Evolutionary conservation across 1,140 invertebrate species (phyloP).

Genomic region (Coptotermes formosanus): DNA sequence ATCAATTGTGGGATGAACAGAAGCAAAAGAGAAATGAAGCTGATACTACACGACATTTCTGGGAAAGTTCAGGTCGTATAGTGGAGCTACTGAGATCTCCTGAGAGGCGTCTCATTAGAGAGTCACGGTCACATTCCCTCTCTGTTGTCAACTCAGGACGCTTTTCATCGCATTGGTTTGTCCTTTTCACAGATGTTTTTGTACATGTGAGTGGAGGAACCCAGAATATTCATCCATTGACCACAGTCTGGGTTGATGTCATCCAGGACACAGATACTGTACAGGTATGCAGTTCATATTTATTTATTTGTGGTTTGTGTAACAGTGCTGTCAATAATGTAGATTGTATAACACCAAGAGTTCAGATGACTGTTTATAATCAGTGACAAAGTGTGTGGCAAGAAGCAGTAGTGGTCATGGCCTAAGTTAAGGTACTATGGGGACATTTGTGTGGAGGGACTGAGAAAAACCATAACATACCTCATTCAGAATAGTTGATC

Average conservation of each 20-base stretch:
- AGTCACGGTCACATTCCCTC: constrained; percentile 70
- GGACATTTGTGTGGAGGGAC: too few species aligned
- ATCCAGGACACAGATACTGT: constrained; percentile 54
- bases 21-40: constrained; percentile 63
- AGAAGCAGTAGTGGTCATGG: too few species aligned
- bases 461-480: too few species aligned
- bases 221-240: constrained; percentile 62
- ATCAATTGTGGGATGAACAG: constrained; percentile 59
- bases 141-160: constrained; percentile 61
- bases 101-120: constrained; percentile 70
- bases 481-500: too few species aligned
- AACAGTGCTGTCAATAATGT: too few species aligned
- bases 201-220: constrained; percentile 66
- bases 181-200: constrained; percentile 72
- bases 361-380: too few species aligned
- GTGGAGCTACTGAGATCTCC: constrained; percentile 65
- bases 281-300: constrained; percentile 44
- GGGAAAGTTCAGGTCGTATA: constrained; percentile 67
- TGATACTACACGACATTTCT: constrained; percentile 70
- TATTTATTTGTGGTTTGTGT: too few species aligned
- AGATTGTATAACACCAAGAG: too few species aligned
- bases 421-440: too few species aligned
- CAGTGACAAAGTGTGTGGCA: too few species aligned
- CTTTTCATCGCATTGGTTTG: constrained; percentile 73
- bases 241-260: constrained; percentile 76